Percentiles rank a stretch among this genome's conserved stretches.
phyloP scores from a whole-genome alignment of 92 coral and sea anemone genomes.

The Meandrina meandrites region DNA sequence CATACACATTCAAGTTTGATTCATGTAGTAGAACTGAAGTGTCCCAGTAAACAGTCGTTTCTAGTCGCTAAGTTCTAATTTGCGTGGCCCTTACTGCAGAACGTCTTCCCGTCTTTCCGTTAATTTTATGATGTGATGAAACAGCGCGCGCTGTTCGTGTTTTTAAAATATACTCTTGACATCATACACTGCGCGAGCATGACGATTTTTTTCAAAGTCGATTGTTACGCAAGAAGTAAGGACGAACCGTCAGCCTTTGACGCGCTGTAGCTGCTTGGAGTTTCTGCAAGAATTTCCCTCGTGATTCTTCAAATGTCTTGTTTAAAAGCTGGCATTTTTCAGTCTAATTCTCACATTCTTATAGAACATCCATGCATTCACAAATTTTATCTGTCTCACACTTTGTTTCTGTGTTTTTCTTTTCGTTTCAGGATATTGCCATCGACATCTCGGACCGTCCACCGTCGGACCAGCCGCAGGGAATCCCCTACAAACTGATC shows the following conservation, averaged over 20 bases:
- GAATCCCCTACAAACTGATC: slow-evolving; percentile 96
- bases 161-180: not conserved
- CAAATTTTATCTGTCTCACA: not conserved
- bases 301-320: not conserved
- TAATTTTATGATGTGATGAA: not conserved
- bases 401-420: not conserved
- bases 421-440: slow-evolving; percentile 72
- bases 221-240: slow-evolving; percentile 5
- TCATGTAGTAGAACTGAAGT: no score
- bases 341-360: not conserved
- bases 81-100: not conserved
- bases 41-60: no score
- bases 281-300: not conserved
- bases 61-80: not conserved
- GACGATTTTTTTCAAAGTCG: not conserved
- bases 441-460: slow-evolving; percentile 98
- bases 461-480: slow-evolving; percentile 93
- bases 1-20: no score
- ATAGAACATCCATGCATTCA: not conserved
- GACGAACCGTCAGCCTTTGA: not conserved
- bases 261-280: not conserved
- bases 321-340: not conserved
- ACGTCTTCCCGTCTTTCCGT: not conserved
- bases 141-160: not conserved
- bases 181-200: slow-evolving; percentile 15